A percentile compares a stretch with the other conserved stretches of the same genome.
These are phyloP conservation scores for Kuschelorhynchus macadamiae DNA, from an alignment of 2,888 invertebrate species.

Conservation along the genomic window DNA sequence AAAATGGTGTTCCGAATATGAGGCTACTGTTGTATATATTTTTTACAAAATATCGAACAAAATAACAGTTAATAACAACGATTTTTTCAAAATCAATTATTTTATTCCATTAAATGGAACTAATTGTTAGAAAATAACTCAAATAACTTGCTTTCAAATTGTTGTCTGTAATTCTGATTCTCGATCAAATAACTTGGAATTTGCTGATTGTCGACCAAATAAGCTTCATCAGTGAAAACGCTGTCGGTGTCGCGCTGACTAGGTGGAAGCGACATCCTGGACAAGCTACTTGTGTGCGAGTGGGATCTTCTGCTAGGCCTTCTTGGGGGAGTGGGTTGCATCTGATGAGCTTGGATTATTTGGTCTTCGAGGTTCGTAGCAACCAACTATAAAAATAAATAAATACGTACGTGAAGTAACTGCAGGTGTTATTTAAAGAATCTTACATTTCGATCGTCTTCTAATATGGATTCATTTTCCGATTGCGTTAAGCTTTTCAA, in stretches of 20 bases:
- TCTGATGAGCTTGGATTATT: background rate
- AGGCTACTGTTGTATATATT: too few species aligned
- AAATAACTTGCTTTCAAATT: constrained; percentile 9
- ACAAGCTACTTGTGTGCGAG: constrained; percentile 57
- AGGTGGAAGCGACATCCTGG: constrained; percentile 61
- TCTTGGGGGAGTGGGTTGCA: constrained; percentile 12
- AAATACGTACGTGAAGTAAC: background rate
- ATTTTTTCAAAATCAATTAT: too few species aligned
- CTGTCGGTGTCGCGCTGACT: constrained; percentile 40
- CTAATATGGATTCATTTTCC: constrained; percentile 64
- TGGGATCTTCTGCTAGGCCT: constrained; percentile 26
- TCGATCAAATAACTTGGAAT: constrained; percentile 72
- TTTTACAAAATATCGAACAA: too few species aligned
- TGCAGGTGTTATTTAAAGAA: too few species aligned
- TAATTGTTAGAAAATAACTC: too few species aligned
- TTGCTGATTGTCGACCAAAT: constrained; percentile 59
- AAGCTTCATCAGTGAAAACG: constrained; percentile 30
- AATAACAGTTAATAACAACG: too few species aligned
- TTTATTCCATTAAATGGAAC: too few species aligned
- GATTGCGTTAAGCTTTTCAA: constrained; percentile 65
- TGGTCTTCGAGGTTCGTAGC: background rate
- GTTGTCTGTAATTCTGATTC: constrained; percentile 66
- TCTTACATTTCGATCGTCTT: constrained; percentile 18
- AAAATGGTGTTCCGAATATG: too few species aligned
- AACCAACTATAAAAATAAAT: background rate